These are phyloP conservation scores for Adelphocoris suturalis DNA, from an alignment of 2,888 invertebrate species.

Conservation along the genomic window DNA sequence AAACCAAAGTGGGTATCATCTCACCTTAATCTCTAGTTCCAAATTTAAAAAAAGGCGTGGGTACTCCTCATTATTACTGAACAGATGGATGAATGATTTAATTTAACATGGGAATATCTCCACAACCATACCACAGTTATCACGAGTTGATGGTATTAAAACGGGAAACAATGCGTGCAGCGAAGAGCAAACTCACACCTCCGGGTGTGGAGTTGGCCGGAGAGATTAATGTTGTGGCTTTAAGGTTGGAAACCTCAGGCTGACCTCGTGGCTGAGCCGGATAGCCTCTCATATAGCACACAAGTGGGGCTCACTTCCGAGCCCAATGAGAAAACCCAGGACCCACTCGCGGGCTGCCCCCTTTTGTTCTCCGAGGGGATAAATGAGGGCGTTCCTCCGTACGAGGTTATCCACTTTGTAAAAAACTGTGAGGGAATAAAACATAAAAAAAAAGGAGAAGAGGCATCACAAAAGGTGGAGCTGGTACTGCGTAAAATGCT, in stretches of 20 bases:
- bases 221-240: neutral
- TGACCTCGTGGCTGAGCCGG: neutral
- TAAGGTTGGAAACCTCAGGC: slow-evolving; percentile 8
- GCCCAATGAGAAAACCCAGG: neutral
- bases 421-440: neutral
- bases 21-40: too few species aligned
- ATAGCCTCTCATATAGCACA: neutral
- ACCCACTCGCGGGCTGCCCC: neutral
- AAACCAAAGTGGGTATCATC: too few species aligned
- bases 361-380: slow-evolving; percentile 10
- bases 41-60: too few species aligned
- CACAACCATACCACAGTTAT: neutral
- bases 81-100: neutral
- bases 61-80: too few species aligned
- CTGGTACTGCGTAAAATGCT: neutral
- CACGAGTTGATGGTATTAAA: neutral
- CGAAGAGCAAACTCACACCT: neutral
- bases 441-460: neutral
- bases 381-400: neutral
- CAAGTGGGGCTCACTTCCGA: slow-evolving; percentile 13
- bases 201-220: neutral
- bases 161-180: neutral
- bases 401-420: neutral
- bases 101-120: neutral
- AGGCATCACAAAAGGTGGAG: neutral